phyloP scores from a whole-genome alignment of 2,888 invertebrate genomes.

The Lasius platythorax region DNA sequence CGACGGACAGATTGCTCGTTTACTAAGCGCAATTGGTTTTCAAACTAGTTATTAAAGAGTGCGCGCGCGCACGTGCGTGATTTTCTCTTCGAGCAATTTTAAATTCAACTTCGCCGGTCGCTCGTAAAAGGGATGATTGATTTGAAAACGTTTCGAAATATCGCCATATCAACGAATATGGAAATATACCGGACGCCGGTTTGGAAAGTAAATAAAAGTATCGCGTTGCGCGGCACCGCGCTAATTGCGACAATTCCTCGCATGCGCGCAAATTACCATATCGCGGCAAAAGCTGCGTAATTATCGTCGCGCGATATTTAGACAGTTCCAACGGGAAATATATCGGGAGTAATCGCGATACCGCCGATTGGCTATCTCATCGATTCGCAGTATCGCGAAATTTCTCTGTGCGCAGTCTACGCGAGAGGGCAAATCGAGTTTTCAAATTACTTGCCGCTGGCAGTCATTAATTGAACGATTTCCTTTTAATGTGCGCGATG shows the following conservation, averaged over 20 bases:
- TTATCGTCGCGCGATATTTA: conserved; percentile 69
- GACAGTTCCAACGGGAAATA: conserved; percentile 69
- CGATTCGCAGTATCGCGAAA: conserved; percentile 65
- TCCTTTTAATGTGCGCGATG: conserved; percentile 26
- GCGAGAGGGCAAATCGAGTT: background rate
- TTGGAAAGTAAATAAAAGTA: conserved; percentile 66
- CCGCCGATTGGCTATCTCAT: conserved; percentile 70
- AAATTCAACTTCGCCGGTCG: conserved; percentile 57
- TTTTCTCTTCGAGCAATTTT: conserved; percentile 54
- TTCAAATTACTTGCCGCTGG: conserved; percentile 16
- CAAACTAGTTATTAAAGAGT: conserved; percentile 46
- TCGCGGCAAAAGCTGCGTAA: conserved; percentile 65
- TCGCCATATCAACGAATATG: conserved; percentile 20
- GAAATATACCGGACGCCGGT: conserved; percentile 14
- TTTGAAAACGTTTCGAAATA: conserved; percentile 44
- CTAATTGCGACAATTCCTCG: conserved; percentile 70
- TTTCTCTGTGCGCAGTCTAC: conserved; percentile 37
- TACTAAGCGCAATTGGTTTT: conserved; percentile 52
- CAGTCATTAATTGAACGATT: conserved; percentile 14
- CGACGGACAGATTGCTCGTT: conserved; percentile 46
- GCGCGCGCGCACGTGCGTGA: conserved; percentile 1
- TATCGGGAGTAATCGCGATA: conserved; percentile 66
- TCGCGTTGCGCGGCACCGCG: conserved; percentile 55
- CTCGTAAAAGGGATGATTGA: conserved; percentile 42
- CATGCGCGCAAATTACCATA: conserved; percentile 67